Percentiles rank a stretch among this genome's conserved stretches.
These are phyloP conservation scores for Pelobates fuscus DNA, from an alignment of 2,113 vertebrate species.

Conservation along the genomic window DNA sequence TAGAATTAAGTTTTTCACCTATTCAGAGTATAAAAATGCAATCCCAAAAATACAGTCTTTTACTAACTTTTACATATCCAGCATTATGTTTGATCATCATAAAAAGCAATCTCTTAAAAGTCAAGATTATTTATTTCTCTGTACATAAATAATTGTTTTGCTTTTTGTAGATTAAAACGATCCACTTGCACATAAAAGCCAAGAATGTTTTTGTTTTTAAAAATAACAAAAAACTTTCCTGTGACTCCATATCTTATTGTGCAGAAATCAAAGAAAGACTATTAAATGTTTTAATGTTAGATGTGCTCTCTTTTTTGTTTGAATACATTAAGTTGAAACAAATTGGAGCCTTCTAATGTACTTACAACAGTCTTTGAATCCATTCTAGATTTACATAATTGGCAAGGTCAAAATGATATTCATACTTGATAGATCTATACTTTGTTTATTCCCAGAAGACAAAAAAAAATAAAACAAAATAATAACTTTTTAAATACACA, in stretches of 20 bases:
- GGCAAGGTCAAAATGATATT: slow-evolving; percentile 22
- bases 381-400: slow-evolving; percentile 21
- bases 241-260: slow-evolving; percentile 1
- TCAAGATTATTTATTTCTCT: slow-evolving; percentile 11
- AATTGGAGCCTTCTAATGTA: slow-evolving; percentile 4
- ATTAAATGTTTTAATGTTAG: slow-evolving; percentile 17
- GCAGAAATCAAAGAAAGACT: slow-evolving; percentile 17
- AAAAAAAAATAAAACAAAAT: no score
- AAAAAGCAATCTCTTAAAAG: slow-evolving; percentile 10
- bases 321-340: slow-evolving; percentile 32
- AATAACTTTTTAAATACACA: no score
- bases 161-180: neutral
- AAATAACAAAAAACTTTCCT: neutral
- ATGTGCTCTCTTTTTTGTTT: slow-evolving; percentile 2
- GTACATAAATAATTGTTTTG: slow-evolving; percentile 22
- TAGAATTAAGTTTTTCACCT: slow-evolving; percentile 38
- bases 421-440: neutral
- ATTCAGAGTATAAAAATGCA: slow-evolving; percentile 13
- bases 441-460: neutral
- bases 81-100: neutral
- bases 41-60: neutral
- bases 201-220: slow-evolving; percentile 10
- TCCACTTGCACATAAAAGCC: neutral
- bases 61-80: slow-evolving; percentile 19
- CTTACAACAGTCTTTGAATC: slow-evolving; percentile 9